phyloP scores from a whole-genome alignment of 2,888 invertebrate genomes.

The Panorpa germanica region DNA sequence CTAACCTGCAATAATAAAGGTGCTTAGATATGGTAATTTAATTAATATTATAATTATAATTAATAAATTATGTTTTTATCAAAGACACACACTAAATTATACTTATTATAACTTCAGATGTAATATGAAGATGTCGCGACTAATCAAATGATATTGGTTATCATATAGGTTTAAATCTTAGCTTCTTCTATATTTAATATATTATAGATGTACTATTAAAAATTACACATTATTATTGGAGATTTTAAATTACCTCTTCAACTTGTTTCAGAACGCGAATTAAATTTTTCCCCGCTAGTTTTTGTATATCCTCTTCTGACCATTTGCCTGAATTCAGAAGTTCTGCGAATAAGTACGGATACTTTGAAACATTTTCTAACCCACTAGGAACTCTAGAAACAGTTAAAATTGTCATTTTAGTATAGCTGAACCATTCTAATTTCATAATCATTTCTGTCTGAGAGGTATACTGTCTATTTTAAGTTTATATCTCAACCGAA shows the following conservation, averaged over 20 bases:
- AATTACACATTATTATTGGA: background rate
- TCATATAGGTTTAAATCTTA: no score
- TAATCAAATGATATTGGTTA: no score
- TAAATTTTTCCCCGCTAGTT: conserved; percentile 67
- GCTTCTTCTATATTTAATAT: conserved; percentile 8
- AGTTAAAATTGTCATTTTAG: no score
- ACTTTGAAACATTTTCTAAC: conserved; percentile 69
- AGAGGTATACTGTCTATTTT: no score
- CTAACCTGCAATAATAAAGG: conserved; percentile 28
- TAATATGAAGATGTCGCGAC: no score
- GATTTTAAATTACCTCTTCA: conserved; percentile 55
- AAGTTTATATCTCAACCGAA: no score
- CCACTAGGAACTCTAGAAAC: conserved; percentile 52
- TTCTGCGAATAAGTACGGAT: conserved; percentile 66
- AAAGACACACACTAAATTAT: no score
- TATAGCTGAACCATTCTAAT: no score
- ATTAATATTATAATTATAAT: background rate
- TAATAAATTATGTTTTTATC: background rate
- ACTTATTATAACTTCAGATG: no score
- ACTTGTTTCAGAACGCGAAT: conserved; percentile 60
- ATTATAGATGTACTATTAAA: conserved; percentile 1
- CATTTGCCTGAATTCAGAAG: conserved; percentile 62
- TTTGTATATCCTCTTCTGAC: conserved; percentile 67
- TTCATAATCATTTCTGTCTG: no score
- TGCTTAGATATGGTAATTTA: background rate